Evolutionary conservation across 2,797 vertebrate species (phyloP).

Genomic region (Sebastes matsubarae): DNA sequence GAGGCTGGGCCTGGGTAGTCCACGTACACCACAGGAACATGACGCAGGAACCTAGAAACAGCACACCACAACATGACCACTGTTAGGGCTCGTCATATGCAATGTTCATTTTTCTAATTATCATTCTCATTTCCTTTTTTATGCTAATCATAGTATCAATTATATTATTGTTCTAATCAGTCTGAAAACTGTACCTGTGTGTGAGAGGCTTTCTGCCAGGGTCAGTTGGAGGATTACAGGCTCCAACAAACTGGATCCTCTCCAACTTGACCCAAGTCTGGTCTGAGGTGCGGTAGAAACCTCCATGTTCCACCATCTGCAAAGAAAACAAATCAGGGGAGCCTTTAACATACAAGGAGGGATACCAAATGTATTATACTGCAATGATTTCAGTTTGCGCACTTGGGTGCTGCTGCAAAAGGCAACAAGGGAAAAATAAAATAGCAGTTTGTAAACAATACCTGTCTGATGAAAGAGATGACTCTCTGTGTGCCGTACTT

Average conservation of each 20-base stretch:
- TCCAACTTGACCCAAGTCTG: slow-evolving; percentile 99
- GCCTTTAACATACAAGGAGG: not conserved
- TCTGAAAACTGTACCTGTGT: slow-evolving; percentile 84
- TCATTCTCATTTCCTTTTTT: not conserved
- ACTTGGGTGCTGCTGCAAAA: not conserved
- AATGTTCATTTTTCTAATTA: not conserved
- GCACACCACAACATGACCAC: not conserved
- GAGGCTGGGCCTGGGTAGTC: slow-evolving; percentile 98
- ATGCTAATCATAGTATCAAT: not conserved
- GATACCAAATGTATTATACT: not conserved
- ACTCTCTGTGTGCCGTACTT: slow-evolving; percentile 98
- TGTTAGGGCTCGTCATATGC: not conserved
- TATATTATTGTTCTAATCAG: not conserved
- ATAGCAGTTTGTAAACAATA: slow-evolving; percentile 35
- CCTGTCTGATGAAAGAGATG: slow-evolving; percentile 99
- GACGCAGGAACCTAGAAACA: slow-evolving; percentile 91
- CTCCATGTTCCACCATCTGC: slow-evolving; percentile 99
- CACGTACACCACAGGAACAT: slow-evolving; percentile 98
- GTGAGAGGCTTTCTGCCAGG: slow-evolving; percentile 98
- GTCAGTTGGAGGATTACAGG: slow-evolving; percentile 98
- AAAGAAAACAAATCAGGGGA: not conserved
- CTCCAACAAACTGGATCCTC: slow-evolving; percentile 98
- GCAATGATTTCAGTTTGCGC: not conserved
- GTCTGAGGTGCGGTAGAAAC: slow-evolving; percentile 98
- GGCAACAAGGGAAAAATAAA: not conserved